These are phyloP conservation scores for Heloderma charlesbogerti DNA, from an alignment of 2,113 vertebrate species.

Conservation along the genomic window DNA sequence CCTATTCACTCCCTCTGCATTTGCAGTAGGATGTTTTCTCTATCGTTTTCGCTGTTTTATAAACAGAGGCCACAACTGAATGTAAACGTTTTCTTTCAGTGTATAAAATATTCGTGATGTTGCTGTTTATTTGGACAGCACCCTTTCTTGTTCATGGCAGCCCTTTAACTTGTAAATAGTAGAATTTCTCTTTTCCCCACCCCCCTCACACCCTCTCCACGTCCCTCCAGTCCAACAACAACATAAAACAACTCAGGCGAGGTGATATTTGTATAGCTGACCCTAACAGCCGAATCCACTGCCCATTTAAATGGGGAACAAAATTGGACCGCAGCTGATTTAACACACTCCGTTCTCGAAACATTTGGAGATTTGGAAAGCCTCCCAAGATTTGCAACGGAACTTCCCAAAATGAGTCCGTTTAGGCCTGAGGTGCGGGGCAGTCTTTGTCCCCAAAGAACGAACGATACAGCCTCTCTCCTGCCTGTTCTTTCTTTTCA, in stretches of 20 bases:
- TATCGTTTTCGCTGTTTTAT: conserved; percentile 48
- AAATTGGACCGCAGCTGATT: background rate
- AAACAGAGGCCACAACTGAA: conserved; percentile 40
- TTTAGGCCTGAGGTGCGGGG: background rate
- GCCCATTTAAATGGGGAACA: background rate
- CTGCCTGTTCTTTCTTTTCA: background rate
- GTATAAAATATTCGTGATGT: background rate
- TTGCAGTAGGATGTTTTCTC: background rate
- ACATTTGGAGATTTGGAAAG: background rate
- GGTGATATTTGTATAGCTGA: background rate
- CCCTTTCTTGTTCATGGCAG: background rate
- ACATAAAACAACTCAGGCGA: background rate
- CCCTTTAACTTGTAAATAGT: background rate
- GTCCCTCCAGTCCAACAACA: background rate
- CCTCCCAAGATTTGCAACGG: background rate
- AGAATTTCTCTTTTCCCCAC: background rate
- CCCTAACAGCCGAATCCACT: background rate
- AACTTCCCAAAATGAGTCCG: background rate
- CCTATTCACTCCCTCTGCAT: background rate
- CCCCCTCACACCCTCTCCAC: background rate
- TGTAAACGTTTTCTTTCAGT: conserved; percentile 1
- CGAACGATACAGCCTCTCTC: background rate
- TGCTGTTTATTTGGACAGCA: conserved; percentile 25
- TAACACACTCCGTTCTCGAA: background rate
- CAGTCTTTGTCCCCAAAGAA: background rate